Evolutionary conservation across 2,888 invertebrate genomes (phyloP).

Genomic region (Hymenopus coronatus): DNA sequence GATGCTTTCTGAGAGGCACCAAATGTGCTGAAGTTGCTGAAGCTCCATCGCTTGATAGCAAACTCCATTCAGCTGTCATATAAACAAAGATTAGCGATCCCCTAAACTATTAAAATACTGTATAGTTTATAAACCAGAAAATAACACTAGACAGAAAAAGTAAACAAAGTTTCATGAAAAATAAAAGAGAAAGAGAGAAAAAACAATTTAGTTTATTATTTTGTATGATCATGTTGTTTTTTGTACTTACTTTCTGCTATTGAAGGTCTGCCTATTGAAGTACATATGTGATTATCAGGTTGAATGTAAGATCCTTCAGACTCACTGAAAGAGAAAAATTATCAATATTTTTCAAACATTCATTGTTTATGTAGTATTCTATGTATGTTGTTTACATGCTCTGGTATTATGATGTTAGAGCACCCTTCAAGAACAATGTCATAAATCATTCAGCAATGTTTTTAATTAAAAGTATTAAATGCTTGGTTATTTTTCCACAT

Average conservation of each 20-base stretch:
- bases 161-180: too few species aligned
- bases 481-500: too few species aligned
- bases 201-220: too few species aligned
- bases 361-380: too few species aligned
- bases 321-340: constrained; percentile 15
- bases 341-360: neutral
- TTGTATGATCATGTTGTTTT: neutral
- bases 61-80: constrained; percentile 55
- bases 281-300: constrained; percentile 8
- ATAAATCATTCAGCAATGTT: too few species aligned
- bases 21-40: constrained; percentile 26
- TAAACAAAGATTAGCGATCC: neutral
- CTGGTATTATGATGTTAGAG: too few species aligned
- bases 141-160: too few species aligned
- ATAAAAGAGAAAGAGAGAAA: too few species aligned
- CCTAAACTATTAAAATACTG: neutral
- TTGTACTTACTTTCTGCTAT: constrained; percentile 26
- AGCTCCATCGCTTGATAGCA: constrained; percentile 46
- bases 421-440: too few species aligned
- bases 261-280: constrained; percentile 20
- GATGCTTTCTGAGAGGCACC: neutral
- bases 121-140: too few species aligned
- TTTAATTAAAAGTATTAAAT: too few species aligned
- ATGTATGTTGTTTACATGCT: too few species aligned
- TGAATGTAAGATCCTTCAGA: constrained; percentile 27